Evolutionary conservation across 2,888 invertebrate species (phyloP).

Genomic region (Baronia brevicornis): DNA sequence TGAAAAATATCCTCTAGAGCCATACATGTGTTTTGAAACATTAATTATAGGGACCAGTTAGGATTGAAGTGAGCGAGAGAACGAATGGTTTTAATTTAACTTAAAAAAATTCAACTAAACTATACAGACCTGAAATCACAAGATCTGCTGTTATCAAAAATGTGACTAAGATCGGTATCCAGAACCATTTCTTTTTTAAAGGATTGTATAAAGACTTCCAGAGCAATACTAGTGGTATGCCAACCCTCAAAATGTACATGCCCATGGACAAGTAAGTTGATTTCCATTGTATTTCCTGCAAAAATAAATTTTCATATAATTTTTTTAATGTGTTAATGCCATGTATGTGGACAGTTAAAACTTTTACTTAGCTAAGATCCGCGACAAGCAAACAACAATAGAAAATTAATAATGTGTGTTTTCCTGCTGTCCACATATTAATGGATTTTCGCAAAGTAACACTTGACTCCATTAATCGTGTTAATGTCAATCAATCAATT

Average conservation of each 20-base stretch:
- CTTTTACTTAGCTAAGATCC: not conserved
- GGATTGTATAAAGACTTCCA: slow-evolving; percentile 56
- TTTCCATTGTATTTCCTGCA: slow-evolving; percentile 53
- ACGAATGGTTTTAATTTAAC: too few relatives aligned
- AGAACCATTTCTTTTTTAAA: slow-evolving; percentile 50
- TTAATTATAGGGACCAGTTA: too few relatives aligned
- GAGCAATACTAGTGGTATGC: slow-evolving; percentile 45
- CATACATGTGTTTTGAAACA: too few relatives aligned
- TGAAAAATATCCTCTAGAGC: too few relatives aligned
- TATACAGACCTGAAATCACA: slow-evolving; percentile 65
- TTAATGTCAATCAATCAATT: too few relatives aligned
- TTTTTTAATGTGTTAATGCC: too few relatives aligned
- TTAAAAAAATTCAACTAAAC: not conserved
- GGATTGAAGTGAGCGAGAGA: too few relatives aligned
- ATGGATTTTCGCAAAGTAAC: too few relatives aligned
- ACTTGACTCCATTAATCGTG: too few relatives aligned
- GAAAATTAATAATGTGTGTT: too few relatives aligned
- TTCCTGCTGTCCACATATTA: too few relatives aligned
- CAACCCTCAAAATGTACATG: slow-evolving; percentile 56
- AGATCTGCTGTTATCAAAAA: slow-evolving; percentile 65
- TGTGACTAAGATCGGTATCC: slow-evolving; percentile 56
- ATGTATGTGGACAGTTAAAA: not conserved
- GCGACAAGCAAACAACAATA: too few relatives aligned
- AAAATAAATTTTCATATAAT: slow-evolving; percentile 17
- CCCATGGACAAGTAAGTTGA: slow-evolving; percentile 56